Conservation (phyloP, 2,888 invertebrate species). For the Diogma glabrata region DNA sequence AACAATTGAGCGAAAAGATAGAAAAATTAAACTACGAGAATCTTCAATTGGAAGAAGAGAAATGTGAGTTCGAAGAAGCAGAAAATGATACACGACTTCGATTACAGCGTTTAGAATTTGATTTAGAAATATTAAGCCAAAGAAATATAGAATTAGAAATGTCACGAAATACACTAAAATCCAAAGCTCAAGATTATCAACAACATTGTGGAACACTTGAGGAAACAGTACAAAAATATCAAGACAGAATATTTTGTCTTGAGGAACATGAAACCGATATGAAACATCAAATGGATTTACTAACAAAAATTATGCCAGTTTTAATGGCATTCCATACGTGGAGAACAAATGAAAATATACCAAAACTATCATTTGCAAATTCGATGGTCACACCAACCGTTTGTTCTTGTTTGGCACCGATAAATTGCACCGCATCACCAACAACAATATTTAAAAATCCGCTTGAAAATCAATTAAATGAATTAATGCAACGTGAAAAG, state of each 20-base stretch:
- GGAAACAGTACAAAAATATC: slow-evolving; percentile 41
- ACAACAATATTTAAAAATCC: background rate
- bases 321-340: slow-evolving; percentile 48
- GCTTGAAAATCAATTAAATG: slow-evolving; percentile 15
- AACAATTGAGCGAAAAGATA: slow-evolving; percentile 39
- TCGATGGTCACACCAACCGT: background rate
- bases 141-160: slow-evolving; percentile 42
- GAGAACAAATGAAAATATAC: background rate
- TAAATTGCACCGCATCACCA: background rate
- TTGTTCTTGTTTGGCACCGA: background rate
- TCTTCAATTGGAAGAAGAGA: slow-evolving; percentile 54
- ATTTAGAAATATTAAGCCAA: slow-evolving; percentile 43
- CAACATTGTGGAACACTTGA: slow-evolving; percentile 38
- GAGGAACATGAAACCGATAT: slow-evolving; percentile 43
- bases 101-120: slow-evolving; percentile 45
- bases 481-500: slow-evolving; percentile 18
- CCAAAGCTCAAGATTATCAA: slow-evolving; percentile 42
- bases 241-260: slow-evolving; percentile 40
- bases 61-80: slow-evolving; percentile 62
- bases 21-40: slow-evolving; percentile 50
- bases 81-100: slow-evolving; percentile 54
- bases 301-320: slow-evolving; percentile 51
- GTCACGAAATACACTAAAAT: slow-evolving; percentile 47
- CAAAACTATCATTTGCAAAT: no score
- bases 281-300: slow-evolving; percentile 41